phyloP scores from a whole-genome alignment of 2,797 vertebrate genomes.

The Sorex maritimensis region DNA sequence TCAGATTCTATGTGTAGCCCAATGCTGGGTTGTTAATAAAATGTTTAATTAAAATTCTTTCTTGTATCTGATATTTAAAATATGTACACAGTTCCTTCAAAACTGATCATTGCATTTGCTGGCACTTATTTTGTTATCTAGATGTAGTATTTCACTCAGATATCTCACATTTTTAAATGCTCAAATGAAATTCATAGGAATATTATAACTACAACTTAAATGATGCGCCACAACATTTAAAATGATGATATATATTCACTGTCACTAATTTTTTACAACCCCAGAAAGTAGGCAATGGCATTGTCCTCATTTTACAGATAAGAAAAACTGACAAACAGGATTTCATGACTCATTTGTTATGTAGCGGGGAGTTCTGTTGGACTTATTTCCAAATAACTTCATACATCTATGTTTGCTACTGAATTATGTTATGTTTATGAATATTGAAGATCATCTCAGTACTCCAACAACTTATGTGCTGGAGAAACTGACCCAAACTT shows the following conservation, averaged over 20 bases:
- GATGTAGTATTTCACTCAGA: not conserved
- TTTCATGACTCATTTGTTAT: not conserved
- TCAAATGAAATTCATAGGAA: not conserved
- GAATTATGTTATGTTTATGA: not conserved
- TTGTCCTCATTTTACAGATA: not conserved
- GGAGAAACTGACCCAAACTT: not conserved
- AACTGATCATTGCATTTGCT: slow-evolving; percentile 4
- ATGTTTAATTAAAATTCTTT: slow-evolving; percentile 48
- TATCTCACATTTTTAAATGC: not conserved
- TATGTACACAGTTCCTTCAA: not conserved
- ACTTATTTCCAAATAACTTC: not conserved
- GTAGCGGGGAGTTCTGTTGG: not conserved
- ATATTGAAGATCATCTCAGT: not conserved
- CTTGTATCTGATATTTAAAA: slow-evolving; percentile 33
- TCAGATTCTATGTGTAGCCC: not conserved
- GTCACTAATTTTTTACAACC: not conserved
- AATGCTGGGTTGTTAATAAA: slow-evolving; percentile 10
- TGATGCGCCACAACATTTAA: not conserved
- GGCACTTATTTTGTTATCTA: not conserved
- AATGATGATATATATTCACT: not conserved
- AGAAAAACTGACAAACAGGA: not conserved
- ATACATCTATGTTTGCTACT: not conserved
- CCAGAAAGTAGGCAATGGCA: not conserved
- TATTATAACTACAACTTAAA: not conserved
- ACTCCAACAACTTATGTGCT: not conserved